Evolutionary conservation across 2,113 vertebrate species (phyloP).

Genomic region (Chionomys nivalis): DNA sequence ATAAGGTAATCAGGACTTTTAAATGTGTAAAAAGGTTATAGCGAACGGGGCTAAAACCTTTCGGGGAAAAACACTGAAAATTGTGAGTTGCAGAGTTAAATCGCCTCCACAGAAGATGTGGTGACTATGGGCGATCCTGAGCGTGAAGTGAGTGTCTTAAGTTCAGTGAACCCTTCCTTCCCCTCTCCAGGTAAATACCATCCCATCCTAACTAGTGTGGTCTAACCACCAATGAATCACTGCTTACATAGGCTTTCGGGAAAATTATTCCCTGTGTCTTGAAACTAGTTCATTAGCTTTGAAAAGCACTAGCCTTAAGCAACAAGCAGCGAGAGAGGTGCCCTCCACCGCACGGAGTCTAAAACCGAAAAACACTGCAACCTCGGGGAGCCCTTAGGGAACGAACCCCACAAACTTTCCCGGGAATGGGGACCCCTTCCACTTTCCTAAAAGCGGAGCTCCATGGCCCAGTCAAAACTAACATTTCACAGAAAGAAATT

Average conservation of each 20-base stretch:
- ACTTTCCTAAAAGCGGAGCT: not conserved
- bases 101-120: not conserved
- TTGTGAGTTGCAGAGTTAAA: not conserved
- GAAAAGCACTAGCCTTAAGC: slow-evolving; percentile 26
- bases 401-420: slow-evolving; percentile 21
- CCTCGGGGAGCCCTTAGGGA: slow-evolving; percentile 41
- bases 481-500: not conserved
- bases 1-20: not conserved
- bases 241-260: not conserved
- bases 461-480: not conserved
- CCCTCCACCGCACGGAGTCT: not conserved
- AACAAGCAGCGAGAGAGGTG: slow-evolving; percentile 15
- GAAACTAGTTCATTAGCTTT: slow-evolving; percentile 54
- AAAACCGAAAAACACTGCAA: slow-evolving; percentile 57
- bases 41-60: not conserved
- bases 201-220: slow-evolving; percentile 23
- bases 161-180: not conserved
- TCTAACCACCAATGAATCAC: not conserved
- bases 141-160: too few relatives aligned
- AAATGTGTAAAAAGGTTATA: not conserved
- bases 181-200: not conserved
- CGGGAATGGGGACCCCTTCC: not conserved
- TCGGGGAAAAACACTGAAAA: not conserved
- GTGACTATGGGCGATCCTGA: not conserved
- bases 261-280: not conserved